Conservation (phyloP, 1,140 invertebrate genomes). For the Watersipora subatra region DNA sequence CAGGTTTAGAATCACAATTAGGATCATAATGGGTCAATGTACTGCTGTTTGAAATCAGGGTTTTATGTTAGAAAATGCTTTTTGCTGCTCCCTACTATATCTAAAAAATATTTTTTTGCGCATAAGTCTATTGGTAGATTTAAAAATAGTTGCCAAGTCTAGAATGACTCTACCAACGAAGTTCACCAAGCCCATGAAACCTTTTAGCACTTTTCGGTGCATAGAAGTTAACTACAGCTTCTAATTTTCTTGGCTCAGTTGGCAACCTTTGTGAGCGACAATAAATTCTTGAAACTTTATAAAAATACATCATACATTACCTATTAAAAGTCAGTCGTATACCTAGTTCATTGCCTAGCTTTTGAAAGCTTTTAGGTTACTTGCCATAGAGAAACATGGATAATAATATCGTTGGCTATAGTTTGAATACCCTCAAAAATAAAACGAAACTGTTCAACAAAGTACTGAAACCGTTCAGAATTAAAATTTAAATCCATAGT, state of each 20-base stretch:
- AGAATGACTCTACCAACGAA: constrained; percentile 5
- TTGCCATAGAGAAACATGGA: constrained; percentile 4
- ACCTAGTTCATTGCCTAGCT: constrained; percentile 5
- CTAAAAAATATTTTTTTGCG: background rate
- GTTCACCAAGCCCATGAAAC: constrained; percentile 16
- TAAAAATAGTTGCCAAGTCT: constrained; percentile 7
- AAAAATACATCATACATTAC: constrained; percentile 3
- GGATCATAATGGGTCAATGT: background rate
- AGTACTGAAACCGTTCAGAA: constrained; percentile 8
- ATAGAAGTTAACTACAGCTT: background rate
- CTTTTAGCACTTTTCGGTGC: constrained; percentile 10
- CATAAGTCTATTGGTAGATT: background rate
- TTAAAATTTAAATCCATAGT: constrained; percentile 32
- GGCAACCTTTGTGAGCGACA: background rate
- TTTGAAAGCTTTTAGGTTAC: constrained; percentile 6
- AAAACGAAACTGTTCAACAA: constrained; percentile 5
- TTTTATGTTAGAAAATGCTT: background rate
- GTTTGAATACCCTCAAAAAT: constrained; percentile 1
- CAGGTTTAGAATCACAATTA: background rate
- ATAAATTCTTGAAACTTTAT: constrained; percentile 11
- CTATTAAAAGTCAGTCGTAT: constrained; percentile 14
- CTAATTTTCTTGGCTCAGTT: background rate
- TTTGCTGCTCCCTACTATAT: background rate
- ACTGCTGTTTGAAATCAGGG: background rate
- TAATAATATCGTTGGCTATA: constrained; percentile 2